Percentiles rank a stretch among this genome's conserved stretches.
Conservation (phyloP, 2,113 vertebrate species). For the human region DNA sequence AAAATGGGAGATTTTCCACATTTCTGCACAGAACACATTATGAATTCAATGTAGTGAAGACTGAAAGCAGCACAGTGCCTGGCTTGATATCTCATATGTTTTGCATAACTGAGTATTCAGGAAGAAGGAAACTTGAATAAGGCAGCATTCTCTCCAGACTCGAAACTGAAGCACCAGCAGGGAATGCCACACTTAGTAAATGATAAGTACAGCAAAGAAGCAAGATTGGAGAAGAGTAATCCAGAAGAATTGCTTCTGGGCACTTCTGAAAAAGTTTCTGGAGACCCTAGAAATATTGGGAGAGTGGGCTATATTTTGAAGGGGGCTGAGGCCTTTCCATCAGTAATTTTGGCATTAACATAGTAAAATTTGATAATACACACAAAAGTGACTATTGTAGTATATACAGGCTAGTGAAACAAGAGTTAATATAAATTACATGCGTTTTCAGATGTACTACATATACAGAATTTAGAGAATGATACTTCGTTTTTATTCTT, state of each 20-base stretch:
- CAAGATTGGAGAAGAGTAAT: background rate
- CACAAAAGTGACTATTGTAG: background rate
- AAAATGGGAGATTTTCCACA: background rate
- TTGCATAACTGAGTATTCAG: background rate
- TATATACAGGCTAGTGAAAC: background rate
- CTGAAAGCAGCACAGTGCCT: background rate
- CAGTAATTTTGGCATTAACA: background rate
- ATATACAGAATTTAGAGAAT: background rate
- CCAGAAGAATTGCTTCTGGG: background rate
- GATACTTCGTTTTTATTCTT: background rate
- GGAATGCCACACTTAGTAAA: background rate
- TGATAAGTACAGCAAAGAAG: background rate
- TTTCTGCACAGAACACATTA: background rate
- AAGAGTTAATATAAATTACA: background rate
- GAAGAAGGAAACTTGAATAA: background rate
- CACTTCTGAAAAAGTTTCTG: background rate
- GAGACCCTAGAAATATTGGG: background rate
- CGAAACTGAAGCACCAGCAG: background rate
- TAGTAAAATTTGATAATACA: background rate
- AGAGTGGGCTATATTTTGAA: background rate
- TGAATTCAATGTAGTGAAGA: background rate
- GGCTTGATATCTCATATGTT: background rate
- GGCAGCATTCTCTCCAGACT: background rate
- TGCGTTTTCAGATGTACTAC: background rate
- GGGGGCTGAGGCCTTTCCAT: background rate